These are phyloP conservation scores for Brachionichthys hirsutus DNA, from an alignment of 2,113 vertebrate species.

Conservation along the genomic window DNA sequence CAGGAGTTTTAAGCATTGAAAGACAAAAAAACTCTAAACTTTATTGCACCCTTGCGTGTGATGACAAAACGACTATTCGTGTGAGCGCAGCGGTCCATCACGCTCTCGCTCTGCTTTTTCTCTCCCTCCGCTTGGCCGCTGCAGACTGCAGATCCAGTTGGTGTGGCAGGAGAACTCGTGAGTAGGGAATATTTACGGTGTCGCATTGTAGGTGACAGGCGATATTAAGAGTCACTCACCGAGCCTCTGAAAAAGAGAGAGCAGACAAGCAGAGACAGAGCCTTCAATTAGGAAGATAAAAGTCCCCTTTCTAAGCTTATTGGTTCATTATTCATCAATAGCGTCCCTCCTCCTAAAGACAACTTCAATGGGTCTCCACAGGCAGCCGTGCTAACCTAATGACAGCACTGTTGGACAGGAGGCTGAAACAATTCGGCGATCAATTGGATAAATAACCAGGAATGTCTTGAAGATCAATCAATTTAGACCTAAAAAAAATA, in stretches of 20 bases:
- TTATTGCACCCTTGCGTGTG: conserved; percentile 48
- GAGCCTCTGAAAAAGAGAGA: not conserved
- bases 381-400: too few species aligned
- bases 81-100: conserved; percentile 48
- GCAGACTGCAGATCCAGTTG: conserved; percentile 48
- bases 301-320: not conserved
- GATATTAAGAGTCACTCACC: conserved; percentile 23
- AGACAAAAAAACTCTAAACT: conserved; percentile 34
- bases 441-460: too few species aligned
- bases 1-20: conserved; percentile 34
- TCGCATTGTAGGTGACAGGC: conserved; percentile 18
- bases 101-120: conserved; percentile 22
- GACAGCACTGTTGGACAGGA: too few species aligned
- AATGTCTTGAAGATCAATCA: too few species aligned
- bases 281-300: conserved; percentile 2
- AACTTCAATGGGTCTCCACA: not conserved
- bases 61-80: conserved; percentile 59
- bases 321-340: not conserved
- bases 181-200: conserved; percentile 36
- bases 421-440: too few species aligned
- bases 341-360: not conserved
- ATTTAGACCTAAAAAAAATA: too few species aligned
- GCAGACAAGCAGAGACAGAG: not conserved
- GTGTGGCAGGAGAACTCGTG: conserved; percentile 32
- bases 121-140: conserved; percentile 30